Base-by-base conservation (phyloP, 2,888 invertebrate genomes). In the Autographa pulchrina region DNA sequence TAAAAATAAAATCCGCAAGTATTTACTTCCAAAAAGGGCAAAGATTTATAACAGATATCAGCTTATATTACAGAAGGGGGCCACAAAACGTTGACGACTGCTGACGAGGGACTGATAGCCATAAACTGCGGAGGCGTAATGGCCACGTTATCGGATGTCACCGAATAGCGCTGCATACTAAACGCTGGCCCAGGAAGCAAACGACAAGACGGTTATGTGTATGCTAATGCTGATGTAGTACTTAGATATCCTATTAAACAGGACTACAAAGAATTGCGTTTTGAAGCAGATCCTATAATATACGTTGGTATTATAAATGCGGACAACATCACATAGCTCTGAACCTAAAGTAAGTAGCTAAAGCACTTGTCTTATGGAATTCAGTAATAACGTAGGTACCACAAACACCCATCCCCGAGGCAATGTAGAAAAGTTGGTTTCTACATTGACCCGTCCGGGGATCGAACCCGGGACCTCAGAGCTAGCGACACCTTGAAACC, bases 121-220 rank as follows among this genome's bases (percentile, higher is more conserved):
- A 70, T 78, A 78, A 73, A 70, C 48, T 63, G 52, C 63, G 70
- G 61, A 75, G 76, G 66, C 71, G 73, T 86, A 79, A 85, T 80
- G 66, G 79, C 65, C 62, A 61, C 66, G 67, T 75, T 82, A 81
- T 86, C 85, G 86, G 85, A 85, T 85, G 83, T 79, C 70, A 25
- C 75, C 62, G 76, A 80, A 84, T 83, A 83, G 76, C 78, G 76
- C 69, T 78, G 90, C 88, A 90, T 91, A 91, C 86, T 87, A 89
- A 90, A 84, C 82, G 80, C 67, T 72, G 64, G 20, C 80, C 80
- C 88, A 90, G 91, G 91, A 91, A 90, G 79, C 82, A 68, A 66
- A 78, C 82, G 81, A 83, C 85, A 86, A 88, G 87, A 86, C 83
- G 78, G 65, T 73, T 64, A 73, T 76, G 64, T 72, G 70, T 70